These are phyloP conservation scores for Diacarnus erythraeanus DNA, from an alignment of 37 sponge, comb jelly and placozoan species.

Conservation along the genomic window DNA sequence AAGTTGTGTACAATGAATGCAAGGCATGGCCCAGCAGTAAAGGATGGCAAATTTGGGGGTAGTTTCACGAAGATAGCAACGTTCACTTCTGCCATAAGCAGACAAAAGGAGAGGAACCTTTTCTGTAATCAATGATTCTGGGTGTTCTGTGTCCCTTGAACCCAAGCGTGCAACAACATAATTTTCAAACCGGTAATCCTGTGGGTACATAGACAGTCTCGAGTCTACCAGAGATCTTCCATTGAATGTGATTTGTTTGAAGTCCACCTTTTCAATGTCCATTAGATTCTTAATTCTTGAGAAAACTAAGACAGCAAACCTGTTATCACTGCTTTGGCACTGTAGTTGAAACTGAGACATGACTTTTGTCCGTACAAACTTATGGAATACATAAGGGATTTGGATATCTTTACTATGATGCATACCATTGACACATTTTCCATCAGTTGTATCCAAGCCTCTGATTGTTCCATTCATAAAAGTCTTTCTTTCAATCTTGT, in stretches of 20 bases:
- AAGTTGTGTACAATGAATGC: neutral
- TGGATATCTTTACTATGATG: neutral
- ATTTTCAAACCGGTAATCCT: conserved; percentile 4
- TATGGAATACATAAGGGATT: neutral
- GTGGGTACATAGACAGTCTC: neutral
- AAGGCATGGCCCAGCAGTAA: neutral
- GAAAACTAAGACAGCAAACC: neutral
- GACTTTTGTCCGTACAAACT: neutral
- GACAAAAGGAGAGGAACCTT: neutral
- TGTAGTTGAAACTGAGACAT: neutral
- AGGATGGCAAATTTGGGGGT: neutral
- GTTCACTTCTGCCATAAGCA: neutral
- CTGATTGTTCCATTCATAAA: neutral
- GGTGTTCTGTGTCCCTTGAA: neutral
- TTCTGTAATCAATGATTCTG: neutral
- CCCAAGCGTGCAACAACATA: conserved; percentile 8
- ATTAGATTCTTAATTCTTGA: neutral
- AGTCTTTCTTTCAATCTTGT: neutral
- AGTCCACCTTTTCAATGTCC: neutral
- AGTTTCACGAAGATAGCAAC: neutral
- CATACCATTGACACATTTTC: neutral
- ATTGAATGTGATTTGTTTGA: conserved; percentile 6
- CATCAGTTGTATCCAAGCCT: neutral
- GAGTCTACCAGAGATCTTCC: neutral
- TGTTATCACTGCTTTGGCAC: neutral